Evolutionary conservation across 2,888 invertebrate species (phyloP), one percentile per base, ranked within the genome.

Genomic region (Andrena praecox): DNA sequence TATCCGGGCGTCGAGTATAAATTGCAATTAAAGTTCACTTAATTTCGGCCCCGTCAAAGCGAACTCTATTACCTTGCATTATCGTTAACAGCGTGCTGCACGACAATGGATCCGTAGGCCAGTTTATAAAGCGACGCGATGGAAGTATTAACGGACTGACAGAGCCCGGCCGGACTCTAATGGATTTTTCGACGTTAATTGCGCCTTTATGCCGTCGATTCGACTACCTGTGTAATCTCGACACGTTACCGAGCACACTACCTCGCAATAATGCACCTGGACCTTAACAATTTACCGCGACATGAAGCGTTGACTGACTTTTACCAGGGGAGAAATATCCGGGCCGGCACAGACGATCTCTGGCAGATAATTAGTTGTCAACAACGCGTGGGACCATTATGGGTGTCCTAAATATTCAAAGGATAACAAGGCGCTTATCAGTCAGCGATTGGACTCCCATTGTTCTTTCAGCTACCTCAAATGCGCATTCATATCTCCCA

Each of bases 21-120:
- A 86, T 88, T 88, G 88, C 83, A 86, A 86, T 86, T 77, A 79
- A 84, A 76, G 77, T 79, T 89, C 87, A 72, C 85, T 87, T 89
- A 84, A 89, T 87, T 87, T 89, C 77, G 63, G 29, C 10, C 50
- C 64, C 70, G 77, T 89, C 87, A 89, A 87, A 87, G 85, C 84
- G 77, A 29, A 42, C 74, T 89, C 84, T 87, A 87, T 89, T 89
- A 84, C 81, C 72, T 73, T 60, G 87, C 85, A 86, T 89, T 87
- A 87, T 84, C 84, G 81, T 79, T 81, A 84, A 86, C 89, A 77
- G 85, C 72, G 64, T 74, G 68, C 56, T 66, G 50, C 50, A 59
- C 76, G 78, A 86, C 88, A 82, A 86, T 82, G 88, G 82, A 77
- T 68, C 12, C 73, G 59, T 35, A 50, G 50, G 42, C 67, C 50